These are phyloP conservation scores for Tigriopus californicus DNA, from an alignment of 2,888 invertebrate genomes.

Conservation along the genomic window DNA sequence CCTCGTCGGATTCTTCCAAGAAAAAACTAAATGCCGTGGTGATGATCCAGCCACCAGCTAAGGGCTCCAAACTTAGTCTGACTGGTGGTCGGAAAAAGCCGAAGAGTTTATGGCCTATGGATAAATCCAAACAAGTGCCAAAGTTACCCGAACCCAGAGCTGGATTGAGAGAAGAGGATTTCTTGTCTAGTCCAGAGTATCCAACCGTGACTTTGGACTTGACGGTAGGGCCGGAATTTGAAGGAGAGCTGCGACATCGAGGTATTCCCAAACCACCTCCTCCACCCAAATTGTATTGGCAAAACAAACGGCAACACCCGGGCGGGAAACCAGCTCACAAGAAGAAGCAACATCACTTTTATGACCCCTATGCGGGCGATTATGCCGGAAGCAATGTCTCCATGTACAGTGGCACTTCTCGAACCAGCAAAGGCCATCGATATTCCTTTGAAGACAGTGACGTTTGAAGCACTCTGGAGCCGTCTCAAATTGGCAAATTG, in stretches of 20 bases:
- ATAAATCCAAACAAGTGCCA: neutral
- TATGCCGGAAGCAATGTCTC: too few relatives aligned
- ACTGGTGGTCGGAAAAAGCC: neutral
- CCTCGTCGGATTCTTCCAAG: neutral
- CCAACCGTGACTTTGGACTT: neutral
- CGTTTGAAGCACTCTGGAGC: too few relatives aligned
- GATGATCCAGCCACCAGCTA: neutral
- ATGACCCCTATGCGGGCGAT: too few relatives aligned
- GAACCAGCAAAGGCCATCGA: too few relatives aligned
- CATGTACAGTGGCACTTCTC: too few relatives aligned
- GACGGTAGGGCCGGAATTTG: too few relatives aligned
- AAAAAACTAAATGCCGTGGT: neutral
- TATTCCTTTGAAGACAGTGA: too few relatives aligned
- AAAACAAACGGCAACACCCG: too few relatives aligned
- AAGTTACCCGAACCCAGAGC: neutral
- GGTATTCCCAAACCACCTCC: constrained; percentile 8
- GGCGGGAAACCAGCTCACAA: too few relatives aligned
- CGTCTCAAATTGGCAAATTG: too few relatives aligned
- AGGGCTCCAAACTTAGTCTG: neutral
- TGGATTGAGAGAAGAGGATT: neutral
- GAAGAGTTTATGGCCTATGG: neutral
- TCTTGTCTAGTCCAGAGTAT: constrained; percentile 12
- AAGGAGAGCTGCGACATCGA: neutral
- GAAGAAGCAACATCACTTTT: too few relatives aligned
- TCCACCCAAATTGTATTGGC: neutral